Evolutionary conservation across 2,113 vertebrate species (phyloP).

Genomic region (Amblyopsis rosae): DNA sequence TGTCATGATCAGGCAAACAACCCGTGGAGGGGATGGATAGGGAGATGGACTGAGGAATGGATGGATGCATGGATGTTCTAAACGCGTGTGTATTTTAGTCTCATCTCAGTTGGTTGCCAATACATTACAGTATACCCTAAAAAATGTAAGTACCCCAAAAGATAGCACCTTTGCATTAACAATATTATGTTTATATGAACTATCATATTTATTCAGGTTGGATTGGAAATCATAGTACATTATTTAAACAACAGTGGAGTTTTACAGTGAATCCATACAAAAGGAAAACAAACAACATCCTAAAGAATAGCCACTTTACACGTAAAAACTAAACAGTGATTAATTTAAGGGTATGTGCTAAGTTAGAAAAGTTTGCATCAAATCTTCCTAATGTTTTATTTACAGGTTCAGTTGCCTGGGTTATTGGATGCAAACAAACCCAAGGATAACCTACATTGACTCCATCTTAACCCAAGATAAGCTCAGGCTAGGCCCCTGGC

Average conservation of each 20-base stretch:
- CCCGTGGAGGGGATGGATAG: not conserved
- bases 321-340: not conserved
- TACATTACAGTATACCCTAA: too few species aligned
- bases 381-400: conserved; percentile 21
- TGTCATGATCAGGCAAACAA: conserved; percentile 6
- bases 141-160: too few species aligned
- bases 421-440: conserved; percentile 38
- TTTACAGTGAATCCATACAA: too few species aligned
- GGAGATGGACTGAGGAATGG: not conserved
- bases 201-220: too few species aligned
- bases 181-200: too few species aligned
- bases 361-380: not conserved
- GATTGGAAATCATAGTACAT: too few species aligned
- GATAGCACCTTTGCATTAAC: too few species aligned
- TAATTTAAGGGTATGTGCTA: not conserved
- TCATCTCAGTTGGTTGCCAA: too few species aligned
- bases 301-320: too few species aligned
- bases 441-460: conserved; percentile 65
- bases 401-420: conserved; percentile 18
- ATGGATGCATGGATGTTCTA: not conserved
- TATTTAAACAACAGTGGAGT: too few species aligned
- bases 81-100: not conserved
- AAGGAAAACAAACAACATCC: too few species aligned
- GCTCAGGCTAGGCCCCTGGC: conserved; percentile 55
- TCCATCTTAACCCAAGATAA: conserved; percentile 52